phyloP scores from a whole-genome alignment of 1,140 invertebrate genomes.

The Leptinotarsa texana region DNA sequence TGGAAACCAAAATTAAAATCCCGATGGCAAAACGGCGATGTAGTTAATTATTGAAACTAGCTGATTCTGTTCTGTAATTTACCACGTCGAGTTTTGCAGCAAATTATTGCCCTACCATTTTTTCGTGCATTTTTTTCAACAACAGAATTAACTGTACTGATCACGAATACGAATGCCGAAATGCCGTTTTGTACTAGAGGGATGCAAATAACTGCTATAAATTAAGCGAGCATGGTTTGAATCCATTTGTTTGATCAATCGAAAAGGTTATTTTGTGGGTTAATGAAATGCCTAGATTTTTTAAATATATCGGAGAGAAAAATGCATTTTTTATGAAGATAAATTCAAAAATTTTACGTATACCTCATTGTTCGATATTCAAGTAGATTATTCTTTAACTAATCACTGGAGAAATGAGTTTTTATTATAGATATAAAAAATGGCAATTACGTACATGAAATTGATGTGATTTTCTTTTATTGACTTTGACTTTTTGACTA shows the following conservation, averaged over 20 bases:
- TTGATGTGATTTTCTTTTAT: too few relatives aligned
- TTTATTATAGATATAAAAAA: too few relatives aligned
- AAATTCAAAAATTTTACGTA: too few relatives aligned
- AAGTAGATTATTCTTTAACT: too few relatives aligned
- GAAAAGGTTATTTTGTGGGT: neutral
- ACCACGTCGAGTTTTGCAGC: constrained; percentile 1
- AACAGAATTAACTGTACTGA: constrained; percentile 4
- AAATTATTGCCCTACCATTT: neutral
- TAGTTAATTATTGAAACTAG: constrained; percentile 9
- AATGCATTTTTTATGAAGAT: too few relatives aligned
- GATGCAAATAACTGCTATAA: constrained; percentile 1
- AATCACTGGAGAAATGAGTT: too few relatives aligned
- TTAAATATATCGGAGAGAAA: too few relatives aligned
- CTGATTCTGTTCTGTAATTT: constrained; percentile 13
- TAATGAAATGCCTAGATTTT: neutral
- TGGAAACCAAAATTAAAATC: constrained; percentile 11
- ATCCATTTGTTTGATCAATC: neutral
- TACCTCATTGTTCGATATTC: too few relatives aligned
- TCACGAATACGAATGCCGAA: neutral
- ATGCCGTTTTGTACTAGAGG: neutral
- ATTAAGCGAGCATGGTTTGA: constrained; percentile 1
- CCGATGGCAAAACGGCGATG: neutral
- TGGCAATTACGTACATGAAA: too few relatives aligned
- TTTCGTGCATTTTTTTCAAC: neutral
- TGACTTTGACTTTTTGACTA: too few relatives aligned